Evolutionary conservation across 2,888 invertebrate genomes (phyloP).

Genomic region (Tinea semifulvella): DNA sequence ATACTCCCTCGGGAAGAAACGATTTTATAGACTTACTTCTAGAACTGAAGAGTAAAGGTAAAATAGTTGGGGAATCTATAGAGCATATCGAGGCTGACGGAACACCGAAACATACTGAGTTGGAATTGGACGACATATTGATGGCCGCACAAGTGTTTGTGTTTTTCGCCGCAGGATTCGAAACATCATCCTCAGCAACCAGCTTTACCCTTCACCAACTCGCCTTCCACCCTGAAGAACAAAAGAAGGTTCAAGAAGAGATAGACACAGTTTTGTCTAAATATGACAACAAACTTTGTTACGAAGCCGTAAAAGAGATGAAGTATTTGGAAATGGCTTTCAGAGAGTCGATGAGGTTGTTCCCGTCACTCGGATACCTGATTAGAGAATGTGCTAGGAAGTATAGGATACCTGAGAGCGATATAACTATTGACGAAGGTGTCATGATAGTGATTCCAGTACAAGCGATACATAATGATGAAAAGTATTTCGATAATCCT

Average conservation of each 20-base stretch:
- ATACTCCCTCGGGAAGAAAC: slow-evolving; percentile 41
- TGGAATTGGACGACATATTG: slow-evolving; percentile 40
- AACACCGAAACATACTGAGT: slow-evolving; percentile 22
- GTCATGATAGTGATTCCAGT: slow-evolving; percentile 41
- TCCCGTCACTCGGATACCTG: slow-evolving; percentile 40
- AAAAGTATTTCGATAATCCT: slow-evolving; percentile 43
- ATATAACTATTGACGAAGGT: slow-evolving; percentile 40
- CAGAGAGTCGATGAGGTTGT: slow-evolving; percentile 39
- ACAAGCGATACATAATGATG: slow-evolving; percentile 48
- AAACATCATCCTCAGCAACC: slow-evolving; percentile 59
- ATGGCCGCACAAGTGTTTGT: slow-evolving; percentile 53
- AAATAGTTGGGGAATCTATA: slow-evolving; percentile 43
- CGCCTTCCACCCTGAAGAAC: slow-evolving; percentile 34
- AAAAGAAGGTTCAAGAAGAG: slow-evolving; percentile 32
- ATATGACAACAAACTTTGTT: slow-evolving; percentile 30
- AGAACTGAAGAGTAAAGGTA: slow-evolving; percentile 43
- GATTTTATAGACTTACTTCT: slow-evolving; percentile 53
- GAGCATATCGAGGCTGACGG: slow-evolving; percentile 30
- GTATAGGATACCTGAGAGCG: slow-evolving; percentile 47
- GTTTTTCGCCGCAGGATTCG: slow-evolving; percentile 60
- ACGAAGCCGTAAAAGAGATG: slow-evolving; percentile 40
- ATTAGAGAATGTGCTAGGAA: slow-evolving; percentile 34
- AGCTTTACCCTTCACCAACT: slow-evolving; percentile 56
- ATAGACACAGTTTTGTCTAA: slow-evolving; percentile 31
- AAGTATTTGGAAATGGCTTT: slow-evolving; percentile 35